Evolutionary conservation across 1,140 invertebrate genomes (phyloP), one percentile per base, ranked within the genome.

Genomic region (Tetraneura akinire): DNA sequence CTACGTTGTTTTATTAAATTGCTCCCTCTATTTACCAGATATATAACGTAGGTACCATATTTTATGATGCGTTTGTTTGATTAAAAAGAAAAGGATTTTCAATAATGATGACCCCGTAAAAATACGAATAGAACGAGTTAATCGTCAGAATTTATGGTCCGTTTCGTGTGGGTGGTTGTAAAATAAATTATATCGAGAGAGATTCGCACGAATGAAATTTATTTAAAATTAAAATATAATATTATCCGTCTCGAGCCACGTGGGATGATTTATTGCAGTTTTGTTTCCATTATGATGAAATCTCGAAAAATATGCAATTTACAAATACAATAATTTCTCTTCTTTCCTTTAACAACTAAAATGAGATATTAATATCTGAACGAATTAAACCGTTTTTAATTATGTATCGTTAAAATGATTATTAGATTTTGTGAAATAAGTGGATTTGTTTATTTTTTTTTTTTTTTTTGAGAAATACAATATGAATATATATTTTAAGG

Each of bases 341-440:
- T 68, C n/a, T 45, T 68, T 23, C 18, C 11, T 23, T 42, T 13
- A 14, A 42, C 62, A 13, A n/a, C 13, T 5, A 1, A 68, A 45
- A 68, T 14, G 64, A 68, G 37, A 45, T 68, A 68, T 68, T 68
- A 68, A 68, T 68, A 68, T 21, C 64, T 66, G 29, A 21, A 66
- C 21, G 62, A 66, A 62, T 62, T 62, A 62, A 66, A 68, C 21
- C 45, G 23, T 68, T 47, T 23, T 47, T 68, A 68, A 68, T 68
- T 68, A 37, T 26, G 8, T 21, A 3, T 68, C 21, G 21, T 68
- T 68, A 47, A 23, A 68, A 68, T 23, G 16, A 68, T 47, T 68
- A 37, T 68, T 21, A 23, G 66, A 47, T 47, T 45, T 21, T 23
- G 42, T 13, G 21, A 47, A 47, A 47, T 16, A 68, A 23, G 42